Evolutionary conservation across 2,797 vertebrate genomes (phyloP), one percentile per base, ranked within the genome.

Genomic region (Semotilus atromaculatus): DNA sequence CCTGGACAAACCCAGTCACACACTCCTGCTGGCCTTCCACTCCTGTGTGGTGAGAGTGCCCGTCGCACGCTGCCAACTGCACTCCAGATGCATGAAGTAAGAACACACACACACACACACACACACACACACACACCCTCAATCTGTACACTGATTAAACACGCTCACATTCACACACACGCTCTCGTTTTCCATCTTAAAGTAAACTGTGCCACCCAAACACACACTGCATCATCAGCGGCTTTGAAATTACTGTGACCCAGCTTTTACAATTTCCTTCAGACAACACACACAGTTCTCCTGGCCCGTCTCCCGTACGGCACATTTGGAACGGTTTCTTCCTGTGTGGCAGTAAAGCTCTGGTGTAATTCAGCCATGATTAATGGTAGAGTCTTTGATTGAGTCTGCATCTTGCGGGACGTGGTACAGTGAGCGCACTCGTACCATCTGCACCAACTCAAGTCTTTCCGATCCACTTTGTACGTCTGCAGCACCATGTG

Each of bases 51-150:
- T 98, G 68, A 94, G 97, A 11, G 95, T 98, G 60, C 97, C 97
- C 0, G 95, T 97, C 16, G 97, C 98, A 1, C 97, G 97, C 83
- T 99, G 98, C 93, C 97, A 98, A 90, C 96, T 97, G 84, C 94
- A 98, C 90, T 96, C 97, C 0, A 96, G 96, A 88, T 99, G 98
- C 93, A 97, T 98, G 95, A 99, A 97, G 98, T 99, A 90, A 97
- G 97, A 94, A 89, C 58, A 71, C 48, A 53, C 45, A 71, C 64
- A n/a, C n/a, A 40, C 87, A 88, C 71, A 88, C 71, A 80, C 36
- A 53, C 58, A 70, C 71, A 40, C 87, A 88, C 71, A 88, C 71
- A 80, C 38, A 53, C 45, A 71, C 64, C n/a, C 40, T 70, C 70
- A 72, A 45, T 43, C 38, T 72, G 79, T 76, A 80, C 64, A 48